Evolutionary conservation across 2,797 vertebrate genomes (phyloP).

Genomic region (Falco rusticolus): DNA sequence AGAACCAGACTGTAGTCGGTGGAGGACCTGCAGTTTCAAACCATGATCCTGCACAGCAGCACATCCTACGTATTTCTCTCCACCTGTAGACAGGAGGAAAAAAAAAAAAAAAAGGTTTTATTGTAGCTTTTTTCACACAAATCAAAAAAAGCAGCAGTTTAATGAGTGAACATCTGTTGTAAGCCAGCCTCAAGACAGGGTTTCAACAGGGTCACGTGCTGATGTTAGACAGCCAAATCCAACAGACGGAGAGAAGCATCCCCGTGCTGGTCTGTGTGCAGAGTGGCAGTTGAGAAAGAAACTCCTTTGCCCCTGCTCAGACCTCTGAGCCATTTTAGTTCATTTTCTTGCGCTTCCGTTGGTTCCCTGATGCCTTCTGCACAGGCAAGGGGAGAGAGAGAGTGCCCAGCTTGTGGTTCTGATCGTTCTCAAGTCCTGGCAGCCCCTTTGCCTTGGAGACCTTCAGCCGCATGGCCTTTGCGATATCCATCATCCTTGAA

Average conservation of each 20-base stretch:
- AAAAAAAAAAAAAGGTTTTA: not conserved
- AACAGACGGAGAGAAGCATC: not conserved
- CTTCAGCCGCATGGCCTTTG: constrained; percentile 89
- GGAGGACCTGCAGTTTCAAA: not conserved
- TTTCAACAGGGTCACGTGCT: not conserved
- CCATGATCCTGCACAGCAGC: not conserved
- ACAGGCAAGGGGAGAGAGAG: constrained; percentile 85
- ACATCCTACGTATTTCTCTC: not conserved
- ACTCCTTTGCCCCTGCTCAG: not conserved
- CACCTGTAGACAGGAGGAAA: not conserved
- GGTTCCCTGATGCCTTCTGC: constrained; percentile 65
- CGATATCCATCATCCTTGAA: constrained; percentile 88
- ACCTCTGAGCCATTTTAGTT: constrained; percentile 15
- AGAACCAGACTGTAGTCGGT: not conserved
- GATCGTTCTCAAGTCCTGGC: not conserved
- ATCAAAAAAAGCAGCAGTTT: not conserved
- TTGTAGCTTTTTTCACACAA: not conserved
- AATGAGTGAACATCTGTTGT: not conserved
- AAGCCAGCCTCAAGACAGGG: not conserved
- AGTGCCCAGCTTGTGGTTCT: constrained; percentile 81
- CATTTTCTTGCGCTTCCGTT: constrained; percentile 84
- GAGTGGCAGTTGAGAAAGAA: not conserved
- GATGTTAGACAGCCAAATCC: not conserved
- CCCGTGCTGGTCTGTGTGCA: not conserved
- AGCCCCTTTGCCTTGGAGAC: constrained; percentile 74